Evolutionary conservation across 37 sponge, comb jelly and placozoan species (phyloP).

Genomic region (Aphrocallistes beatrix): DNA sequence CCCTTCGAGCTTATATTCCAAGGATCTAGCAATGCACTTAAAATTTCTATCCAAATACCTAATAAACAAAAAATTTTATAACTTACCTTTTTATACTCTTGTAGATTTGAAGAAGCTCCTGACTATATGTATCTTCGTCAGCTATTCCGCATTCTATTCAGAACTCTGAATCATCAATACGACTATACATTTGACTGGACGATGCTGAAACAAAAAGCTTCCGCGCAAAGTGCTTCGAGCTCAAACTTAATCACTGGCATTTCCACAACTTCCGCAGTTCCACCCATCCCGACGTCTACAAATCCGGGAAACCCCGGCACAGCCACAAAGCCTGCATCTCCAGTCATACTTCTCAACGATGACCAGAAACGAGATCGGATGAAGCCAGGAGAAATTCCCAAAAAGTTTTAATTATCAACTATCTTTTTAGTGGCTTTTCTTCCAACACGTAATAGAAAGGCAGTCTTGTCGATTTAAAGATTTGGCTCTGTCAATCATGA

Average conservation of each 20-base stretch:
- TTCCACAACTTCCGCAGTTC: background rate
- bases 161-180: conserved; percentile 93
- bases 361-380: background rate
- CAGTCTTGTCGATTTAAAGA: too few species aligned
- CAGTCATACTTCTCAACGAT: background rate
- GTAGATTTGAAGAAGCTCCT: conserved; percentile 91
- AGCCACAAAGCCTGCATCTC: background rate
- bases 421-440: background rate
- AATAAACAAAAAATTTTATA: too few species aligned
- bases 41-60: too few species aligned
- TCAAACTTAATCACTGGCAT: background rate
- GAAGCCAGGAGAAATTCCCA: background rate
- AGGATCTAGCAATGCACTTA: too few species aligned
- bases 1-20: too few species aligned
- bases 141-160: conserved; percentile 90
- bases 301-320: background rate
- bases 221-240: conserved; percentile 35
- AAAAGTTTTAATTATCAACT: background rate
- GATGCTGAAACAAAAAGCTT: conserved; percentile 81
- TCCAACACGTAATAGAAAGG: too few species aligned
- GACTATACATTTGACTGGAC: conserved; percentile 99
- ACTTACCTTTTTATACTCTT: too few species aligned
- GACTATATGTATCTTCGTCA: conserved; percentile 99
- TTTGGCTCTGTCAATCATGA: conserved; percentile 5
- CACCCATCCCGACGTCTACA: background rate